Conservation (phyloP, 2,113 vertebrate genomes). For the Eudyptes chrysolophus region DNA sequence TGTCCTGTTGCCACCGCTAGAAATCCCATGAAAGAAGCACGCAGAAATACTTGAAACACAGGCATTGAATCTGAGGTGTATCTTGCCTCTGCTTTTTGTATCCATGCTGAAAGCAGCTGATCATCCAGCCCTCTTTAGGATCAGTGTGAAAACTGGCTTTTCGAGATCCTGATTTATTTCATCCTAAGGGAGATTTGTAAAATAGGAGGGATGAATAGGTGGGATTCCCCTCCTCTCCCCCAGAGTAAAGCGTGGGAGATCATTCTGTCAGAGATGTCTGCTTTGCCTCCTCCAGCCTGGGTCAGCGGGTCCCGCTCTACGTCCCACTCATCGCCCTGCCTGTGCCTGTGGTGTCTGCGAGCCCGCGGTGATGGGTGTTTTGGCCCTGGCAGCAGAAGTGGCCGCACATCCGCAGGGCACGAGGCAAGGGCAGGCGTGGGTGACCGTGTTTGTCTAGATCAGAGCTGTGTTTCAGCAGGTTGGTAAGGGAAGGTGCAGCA, state of each 20-base stretch:
- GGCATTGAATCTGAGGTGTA: background rate
- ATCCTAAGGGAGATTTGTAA: background rate
- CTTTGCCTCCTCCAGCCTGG: background rate
- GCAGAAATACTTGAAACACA: background rate
- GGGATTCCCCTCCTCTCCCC: background rate
- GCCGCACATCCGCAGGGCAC: fast-evolving
- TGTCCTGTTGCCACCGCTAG: background rate
- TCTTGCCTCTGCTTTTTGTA: background rate
- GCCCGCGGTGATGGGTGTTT: no score
- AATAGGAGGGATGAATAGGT: background rate
- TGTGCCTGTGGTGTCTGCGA: fast-evolving
- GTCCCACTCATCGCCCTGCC: background rate
- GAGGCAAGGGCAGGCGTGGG: background rate
- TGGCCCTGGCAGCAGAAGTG: background rate
- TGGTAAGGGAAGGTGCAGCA: background rate
- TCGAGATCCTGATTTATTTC: background rate
- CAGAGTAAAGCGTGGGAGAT: fast-evolving
- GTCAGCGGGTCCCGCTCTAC: background rate
- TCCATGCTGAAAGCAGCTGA: background rate
- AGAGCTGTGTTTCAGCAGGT: fast-evolving
- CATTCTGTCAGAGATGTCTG: background rate
- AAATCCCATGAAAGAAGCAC: background rate
- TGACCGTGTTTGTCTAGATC: fast-evolving
- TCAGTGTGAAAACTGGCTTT: background rate
- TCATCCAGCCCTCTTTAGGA: background rate